Base-by-base conservation (phyloP, 2,113 vertebrate genomes). In the Amphiprion percula region DNA sequence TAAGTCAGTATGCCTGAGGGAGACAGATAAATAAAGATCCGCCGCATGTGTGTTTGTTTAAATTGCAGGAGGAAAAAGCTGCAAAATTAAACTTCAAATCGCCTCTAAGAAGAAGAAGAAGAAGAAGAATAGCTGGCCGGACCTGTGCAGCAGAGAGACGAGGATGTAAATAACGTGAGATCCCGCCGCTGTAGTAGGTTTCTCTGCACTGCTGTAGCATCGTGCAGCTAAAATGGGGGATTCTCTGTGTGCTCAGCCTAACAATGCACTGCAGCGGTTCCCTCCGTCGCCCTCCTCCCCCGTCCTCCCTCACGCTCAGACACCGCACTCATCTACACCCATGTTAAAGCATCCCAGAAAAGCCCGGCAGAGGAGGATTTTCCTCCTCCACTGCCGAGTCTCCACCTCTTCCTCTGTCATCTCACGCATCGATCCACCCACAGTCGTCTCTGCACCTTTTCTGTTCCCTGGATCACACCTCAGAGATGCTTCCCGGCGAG, bases 251-350 rank as follows among this genome's bases (percentile, higher is more conserved):
- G 24, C 68, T 86, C 89, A 86, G 91, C 83, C 89, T 91, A 76
- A 92, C 92, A 93, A 91, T 92, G 88, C 87, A 90, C 91, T 88
- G 92, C 93, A 93, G 93, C 92, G 87, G 84, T 92, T 92, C 89
- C 86, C 83, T 86, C 73, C 76, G 63, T 72, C 79, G 62, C 77
- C 78, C 79, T 77, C 80, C 74, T 58, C 63, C 69, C 79, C 81
- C 82, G 64, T 82, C 87, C 84, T 65, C 74, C 82, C 74, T 53
- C 74, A 54, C 26, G 54, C 68, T 59, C 59, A 77, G 72, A 68
- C 82, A 68, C 37, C 60, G 52, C 68, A 73, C 7, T 10, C 75
- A 73, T 74, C 74, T 72, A 77, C 68, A 64, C 75, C 64, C 55
- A 79, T 64, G 50, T 60, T 64, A 78, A 83, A 86, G 61, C 87